Conservation (phyloP, 2,113 vertebrate genomes). For the Muscicapa adusta region DNA sequence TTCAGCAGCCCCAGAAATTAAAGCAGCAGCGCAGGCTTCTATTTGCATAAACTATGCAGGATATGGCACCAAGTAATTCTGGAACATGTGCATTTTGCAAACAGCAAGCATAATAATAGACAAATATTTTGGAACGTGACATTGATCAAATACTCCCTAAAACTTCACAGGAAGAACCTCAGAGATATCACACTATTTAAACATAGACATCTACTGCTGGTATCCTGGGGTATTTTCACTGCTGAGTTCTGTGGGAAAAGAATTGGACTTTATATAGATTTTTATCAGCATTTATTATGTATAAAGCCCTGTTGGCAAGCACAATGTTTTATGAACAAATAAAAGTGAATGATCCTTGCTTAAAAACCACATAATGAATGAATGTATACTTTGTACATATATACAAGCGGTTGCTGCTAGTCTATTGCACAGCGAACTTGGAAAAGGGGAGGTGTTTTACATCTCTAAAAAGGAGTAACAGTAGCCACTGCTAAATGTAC, state of each 20-base stretch:
- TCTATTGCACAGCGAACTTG: background rate
- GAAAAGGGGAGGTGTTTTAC: background rate
- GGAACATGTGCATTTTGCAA: background rate
- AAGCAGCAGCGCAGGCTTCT: background rate
- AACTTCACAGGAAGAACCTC: background rate
- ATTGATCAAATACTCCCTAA: background rate
- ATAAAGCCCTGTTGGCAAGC: constrained; percentile 45
- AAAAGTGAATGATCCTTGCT: constrained; percentile 14
- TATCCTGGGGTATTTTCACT: background rate
- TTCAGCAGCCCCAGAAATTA: constrained; percentile 4
- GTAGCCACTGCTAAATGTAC: background rate
- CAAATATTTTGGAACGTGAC: background rate
- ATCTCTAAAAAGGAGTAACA: background rate
- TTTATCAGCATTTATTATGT: constrained; percentile 60
- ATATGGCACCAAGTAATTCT: background rate
- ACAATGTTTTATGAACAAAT: constrained; percentile 29
- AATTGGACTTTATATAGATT: constrained; percentile 41
- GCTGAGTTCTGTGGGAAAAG: constrained; percentile 27
- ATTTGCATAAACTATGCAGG: constrained; percentile 41
- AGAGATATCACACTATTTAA: background rate
- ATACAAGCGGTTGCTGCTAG: background rate
- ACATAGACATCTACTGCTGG: background rate
- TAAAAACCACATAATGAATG: constrained; percentile 46
- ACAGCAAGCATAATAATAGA: background rate
- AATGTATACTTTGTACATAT: background rate